phyloP scores from a whole-genome alignment of 2,888 invertebrate species.

The Cheilosia urbana region DNA sequence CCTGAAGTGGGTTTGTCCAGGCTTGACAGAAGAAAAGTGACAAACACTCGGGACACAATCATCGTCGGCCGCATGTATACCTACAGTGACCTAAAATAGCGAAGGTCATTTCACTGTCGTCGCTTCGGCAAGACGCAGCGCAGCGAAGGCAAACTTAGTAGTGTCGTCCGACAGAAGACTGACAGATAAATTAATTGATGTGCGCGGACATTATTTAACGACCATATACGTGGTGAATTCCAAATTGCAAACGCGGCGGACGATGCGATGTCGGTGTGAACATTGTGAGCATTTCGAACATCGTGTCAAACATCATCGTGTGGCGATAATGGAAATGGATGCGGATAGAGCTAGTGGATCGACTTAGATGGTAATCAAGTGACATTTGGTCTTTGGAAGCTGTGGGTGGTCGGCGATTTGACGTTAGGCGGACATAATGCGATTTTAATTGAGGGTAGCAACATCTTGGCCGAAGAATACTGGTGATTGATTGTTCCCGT shows the following conservation, averaged over 20 bases:
- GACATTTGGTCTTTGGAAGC: too few relatives aligned
- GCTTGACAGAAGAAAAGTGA: conserved; percentile 19
- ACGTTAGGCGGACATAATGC: too few relatives aligned
- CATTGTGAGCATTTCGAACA: conserved; percentile 21
- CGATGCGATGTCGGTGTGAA: neutral
- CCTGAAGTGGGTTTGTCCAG: conserved; percentile 61
- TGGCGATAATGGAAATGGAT: conserved; percentile 24
- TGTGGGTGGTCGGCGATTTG: too few relatives aligned
- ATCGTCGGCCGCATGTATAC: conserved; percentile 14
- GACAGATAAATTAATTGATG: conserved; percentile 63
- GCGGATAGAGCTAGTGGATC: conserved; percentile 30
- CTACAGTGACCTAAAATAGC: conserved; percentile 27
- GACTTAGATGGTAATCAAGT: conserved; percentile 12
- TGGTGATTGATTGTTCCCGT: too few relatives aligned
- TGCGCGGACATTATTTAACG: conserved; percentile 37
- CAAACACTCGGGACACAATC: conserved; percentile 5
- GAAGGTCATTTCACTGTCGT: conserved; percentile 42
- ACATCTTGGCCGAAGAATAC: too few relatives aligned
- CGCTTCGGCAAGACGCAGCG: conserved; percentile 17
- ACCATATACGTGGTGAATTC: conserved; percentile 14
- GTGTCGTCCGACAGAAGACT: conserved; percentile 1
- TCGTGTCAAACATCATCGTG: conserved; percentile 19
- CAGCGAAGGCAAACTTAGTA: conserved; percentile 41
- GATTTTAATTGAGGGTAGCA: too few relatives aligned
- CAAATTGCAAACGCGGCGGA: conserved; percentile 15